Conservation (phyloP, 2,797 vertebrate species). For the Enoplosus armatus region DNA sequence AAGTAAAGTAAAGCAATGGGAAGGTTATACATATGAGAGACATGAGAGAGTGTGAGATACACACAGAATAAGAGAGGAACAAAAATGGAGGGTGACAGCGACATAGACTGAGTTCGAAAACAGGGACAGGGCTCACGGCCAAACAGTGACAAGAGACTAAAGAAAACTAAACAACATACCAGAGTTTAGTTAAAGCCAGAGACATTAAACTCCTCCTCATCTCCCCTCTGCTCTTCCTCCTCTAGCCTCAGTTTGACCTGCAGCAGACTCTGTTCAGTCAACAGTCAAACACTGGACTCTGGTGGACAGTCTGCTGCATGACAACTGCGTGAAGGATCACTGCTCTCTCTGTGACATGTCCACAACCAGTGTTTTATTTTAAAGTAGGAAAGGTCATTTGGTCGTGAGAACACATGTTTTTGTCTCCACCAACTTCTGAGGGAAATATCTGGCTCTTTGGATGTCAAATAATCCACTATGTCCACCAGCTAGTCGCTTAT, state of each 20-base stretch:
- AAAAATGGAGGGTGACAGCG: neutral
- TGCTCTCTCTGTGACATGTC: neutral
- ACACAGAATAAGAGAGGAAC: conserved; percentile 7
- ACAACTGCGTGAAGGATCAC: conserved; percentile 51
- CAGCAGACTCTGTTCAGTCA: conserved; percentile 39
- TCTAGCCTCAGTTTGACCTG: conserved; percentile 59
- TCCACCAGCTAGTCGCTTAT: neutral
- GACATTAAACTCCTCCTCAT: conserved; percentile 5
- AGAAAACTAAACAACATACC: conserved; percentile 33
- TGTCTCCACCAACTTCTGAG: neutral
- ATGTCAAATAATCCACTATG: neutral
- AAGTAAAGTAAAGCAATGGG: neutral
- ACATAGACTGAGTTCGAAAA: neutral
- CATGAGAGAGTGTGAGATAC: neutral
- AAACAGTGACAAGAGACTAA: conserved; percentile 19
- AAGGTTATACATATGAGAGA: neutral
- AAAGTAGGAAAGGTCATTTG: neutral
- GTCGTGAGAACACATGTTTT: neutral
- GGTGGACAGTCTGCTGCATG: conserved; percentile 74
- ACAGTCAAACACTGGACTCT: conserved; percentile 82
- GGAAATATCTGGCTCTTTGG: neutral
- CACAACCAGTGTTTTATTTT: neutral
- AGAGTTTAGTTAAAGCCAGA: conserved; percentile 47
- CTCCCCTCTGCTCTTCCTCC: conserved; percentile 11
- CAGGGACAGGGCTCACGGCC: neutral